Evolutionary conservation across 2,113 vertebrate genomes (phyloP), one percentile per base, ranked within the genome.

Genomic region (Sclerurus mexicanus): DNA sequence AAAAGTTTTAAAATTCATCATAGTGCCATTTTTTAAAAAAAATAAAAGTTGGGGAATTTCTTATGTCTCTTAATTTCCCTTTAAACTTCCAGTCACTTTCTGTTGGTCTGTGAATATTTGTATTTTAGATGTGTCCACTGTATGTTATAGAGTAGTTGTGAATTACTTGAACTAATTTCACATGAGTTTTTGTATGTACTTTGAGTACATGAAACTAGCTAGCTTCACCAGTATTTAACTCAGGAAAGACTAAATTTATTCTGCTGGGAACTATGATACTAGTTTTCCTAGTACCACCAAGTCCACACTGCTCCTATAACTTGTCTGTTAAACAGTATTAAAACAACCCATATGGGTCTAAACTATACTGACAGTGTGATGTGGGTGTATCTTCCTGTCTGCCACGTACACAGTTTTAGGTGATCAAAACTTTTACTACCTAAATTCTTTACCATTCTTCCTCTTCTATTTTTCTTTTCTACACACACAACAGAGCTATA

Each of bases 291-390:
- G 37, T 19, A 33, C 22, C 59, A 37, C n/a, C 23, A 55, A 42
- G n/a, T 66, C 24, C 33, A 27, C 28, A 3, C 7, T 53, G 56
- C 28, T 71, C 14, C 39, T 67, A 0, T 19, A 23, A 21, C n/a
- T 37, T 58, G 63, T 35, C 39, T 72, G 53, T 46, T 60, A 39
- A 33, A 10, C 40, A 35, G 35, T 53, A 21, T 39, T 94, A 55
- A 49, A 64, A 27, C 14, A 47, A 6, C 10, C 33, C 1, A 0
- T 50, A 4, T 5, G 24, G n/a, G 5, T 28, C 13, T 50, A 23
- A 40, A 52, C 42, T 33, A 24, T 6, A 16, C 28, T 13, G 10
- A 9, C 77, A 66, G 31, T 35, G 11, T 67, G 62, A 8, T 31
- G 31, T 49, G 52, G 13, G 4, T 67, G 19, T 39, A 6, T 46